Evolutionary conservation across 2,888 invertebrate species (phyloP), one percentile per base, ranked within the genome.

Genomic region (Lithophane semibrunnea): DNA sequence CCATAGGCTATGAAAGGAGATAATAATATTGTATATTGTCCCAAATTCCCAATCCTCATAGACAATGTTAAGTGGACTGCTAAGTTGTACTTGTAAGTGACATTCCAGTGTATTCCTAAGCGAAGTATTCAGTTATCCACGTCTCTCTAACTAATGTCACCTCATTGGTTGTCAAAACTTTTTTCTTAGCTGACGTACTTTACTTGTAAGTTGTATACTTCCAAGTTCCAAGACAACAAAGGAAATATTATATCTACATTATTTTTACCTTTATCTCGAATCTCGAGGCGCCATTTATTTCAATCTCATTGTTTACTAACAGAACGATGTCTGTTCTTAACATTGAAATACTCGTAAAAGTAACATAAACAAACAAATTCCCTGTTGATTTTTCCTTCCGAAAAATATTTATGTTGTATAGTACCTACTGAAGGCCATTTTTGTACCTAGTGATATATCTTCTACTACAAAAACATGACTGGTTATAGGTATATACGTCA

Each of bases 311-410:
- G 77, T 88, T 85, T 86, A 86, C 82, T 66, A 81, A 88, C 79
- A 87, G 52, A 73, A 60, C 64, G 71, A 21, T 78, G 77, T 77
- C 78, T 77, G 82, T 71, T 73, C 65, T 77, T 73, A 79, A 61
- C 88, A 82, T 78, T 82, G 80, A 84, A 80, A 76, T 66, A 77
- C 77, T 88, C 83, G 80, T 88, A 79, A 88, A 88, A 83, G 71
- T 66, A 66, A 79, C 71, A 76, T 82, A 83, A 82, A 88, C 78
- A 84, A 85, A 85, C 75, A 81, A 81, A 79, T 76, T 77, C 76
- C 76, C 73, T 83, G 87, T 83, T 82, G 80, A 68, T 83, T 82
- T 83, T 86, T 81, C 84, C 75, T 81, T 78, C 44, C 29, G 49
- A 80, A 77, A 37, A 87, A 81, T 83, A 83, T 87, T 83, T 83